phyloP scores from a whole-genome alignment of 2,888 invertebrate species.

The Oasisia sp. region DNA sequence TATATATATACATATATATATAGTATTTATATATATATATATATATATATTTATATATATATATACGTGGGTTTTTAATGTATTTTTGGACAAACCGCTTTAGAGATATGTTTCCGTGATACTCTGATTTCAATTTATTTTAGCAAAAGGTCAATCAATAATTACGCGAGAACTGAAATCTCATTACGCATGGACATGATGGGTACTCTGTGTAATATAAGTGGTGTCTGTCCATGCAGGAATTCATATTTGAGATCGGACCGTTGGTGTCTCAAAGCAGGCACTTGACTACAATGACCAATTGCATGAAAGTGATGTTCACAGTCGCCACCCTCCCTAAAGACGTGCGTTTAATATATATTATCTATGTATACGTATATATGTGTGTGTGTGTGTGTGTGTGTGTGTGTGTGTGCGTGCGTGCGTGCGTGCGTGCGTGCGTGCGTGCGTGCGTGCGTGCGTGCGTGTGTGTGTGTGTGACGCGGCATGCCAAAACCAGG shows the following conservation, averaged over 20 bases:
- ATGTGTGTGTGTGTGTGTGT: too few species aligned
- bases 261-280: neutral
- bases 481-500: too few species aligned
- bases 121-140: neutral
- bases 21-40: too few species aligned
- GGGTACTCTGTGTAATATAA: neutral
- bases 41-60: too few species aligned
- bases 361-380: conserved; percentile 28
- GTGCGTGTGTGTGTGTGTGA: too few species aligned
- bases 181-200: neutral
- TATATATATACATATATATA: too few species aligned
- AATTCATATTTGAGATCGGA: neutral
- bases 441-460: too few species aligned
- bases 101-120: too few species aligned
- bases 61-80: too few species aligned
- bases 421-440: too few species aligned
- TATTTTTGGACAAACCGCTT: too few species aligned
- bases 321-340: conserved; percentile 60
- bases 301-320: conserved; percentile 57
- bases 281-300: conserved; percentile 63
- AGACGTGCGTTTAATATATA: neutral
- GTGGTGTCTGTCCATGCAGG: neutral
- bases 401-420: too few species aligned
- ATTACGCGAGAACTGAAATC: neutral
- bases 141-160: neutral